Conservation (phyloP, 2,113 vertebrate species). For the Cercopithecus mona region DNA sequence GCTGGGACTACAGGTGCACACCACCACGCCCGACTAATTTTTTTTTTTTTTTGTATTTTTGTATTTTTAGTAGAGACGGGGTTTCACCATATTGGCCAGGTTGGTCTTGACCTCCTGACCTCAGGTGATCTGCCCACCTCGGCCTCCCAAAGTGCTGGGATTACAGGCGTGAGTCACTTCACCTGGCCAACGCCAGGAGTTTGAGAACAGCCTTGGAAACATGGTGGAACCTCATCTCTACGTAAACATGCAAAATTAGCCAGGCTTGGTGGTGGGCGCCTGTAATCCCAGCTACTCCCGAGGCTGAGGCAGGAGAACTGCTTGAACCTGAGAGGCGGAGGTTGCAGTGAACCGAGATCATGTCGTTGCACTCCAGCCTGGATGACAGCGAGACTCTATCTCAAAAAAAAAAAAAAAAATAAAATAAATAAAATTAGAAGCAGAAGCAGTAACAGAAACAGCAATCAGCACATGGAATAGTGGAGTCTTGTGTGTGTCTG, state of each 20-base stretch:
- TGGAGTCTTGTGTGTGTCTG: fast-evolving
- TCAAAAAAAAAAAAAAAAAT: background rate
- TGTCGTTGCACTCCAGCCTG: background rate
- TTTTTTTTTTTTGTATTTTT: no score
- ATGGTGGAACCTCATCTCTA: background rate
- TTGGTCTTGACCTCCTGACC: no score
- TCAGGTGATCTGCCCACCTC: no score
- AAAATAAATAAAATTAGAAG: no score
- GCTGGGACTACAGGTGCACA: no score
- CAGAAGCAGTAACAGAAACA: background rate
- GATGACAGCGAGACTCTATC: background rate
- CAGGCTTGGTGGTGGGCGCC: background rate
- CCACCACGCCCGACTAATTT: no score
- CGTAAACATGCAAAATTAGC: background rate
- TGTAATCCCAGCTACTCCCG: background rate
- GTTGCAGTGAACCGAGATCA: background rate
- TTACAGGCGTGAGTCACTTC: no score
- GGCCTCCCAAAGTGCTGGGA: no score
- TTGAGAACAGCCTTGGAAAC: background rate
- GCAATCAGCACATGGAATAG: background rate
- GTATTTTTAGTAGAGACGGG: no score
- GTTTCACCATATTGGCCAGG: no score
- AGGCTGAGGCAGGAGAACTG: background rate
- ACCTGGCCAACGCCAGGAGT: background rate
- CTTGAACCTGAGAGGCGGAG: background rate